A percentile compares a stretch with the other conserved stretches of the same genome.
Conservation (phyloP, 2,797 vertebrate genomes). For the Telmatherina bonti region DNA sequence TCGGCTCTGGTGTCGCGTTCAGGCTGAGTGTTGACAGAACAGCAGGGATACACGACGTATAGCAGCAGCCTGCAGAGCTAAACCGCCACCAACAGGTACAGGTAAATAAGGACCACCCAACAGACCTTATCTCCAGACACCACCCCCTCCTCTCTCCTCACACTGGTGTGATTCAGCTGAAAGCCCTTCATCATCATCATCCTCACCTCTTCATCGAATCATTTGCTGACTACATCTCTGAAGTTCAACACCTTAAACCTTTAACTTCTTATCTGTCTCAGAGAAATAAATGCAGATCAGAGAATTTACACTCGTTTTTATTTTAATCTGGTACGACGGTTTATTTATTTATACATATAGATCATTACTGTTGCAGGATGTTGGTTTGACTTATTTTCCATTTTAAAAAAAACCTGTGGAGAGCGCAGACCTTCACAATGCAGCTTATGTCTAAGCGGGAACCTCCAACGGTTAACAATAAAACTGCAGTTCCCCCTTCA, state of each 20-base stretch:
- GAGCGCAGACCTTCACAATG: too few species aligned
- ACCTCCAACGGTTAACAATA: too few species aligned
- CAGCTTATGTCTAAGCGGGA: too few species aligned
- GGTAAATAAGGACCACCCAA: slow-evolving; percentile 73
- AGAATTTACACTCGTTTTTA: not conserved
- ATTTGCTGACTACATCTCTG: not conserved
- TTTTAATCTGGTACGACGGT: too few species aligned
- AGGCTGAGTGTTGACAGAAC: slow-evolving; percentile 64
- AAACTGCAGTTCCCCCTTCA: too few species aligned
- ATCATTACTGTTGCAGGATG: too few species aligned
- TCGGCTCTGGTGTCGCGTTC: slow-evolving; percentile 32
- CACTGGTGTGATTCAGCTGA: slow-evolving; percentile 21
- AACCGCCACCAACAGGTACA: slow-evolving; percentile 64
- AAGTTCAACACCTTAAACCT: not conserved
- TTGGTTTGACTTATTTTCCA: too few species aligned
- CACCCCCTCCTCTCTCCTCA: not conserved
- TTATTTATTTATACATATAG: too few species aligned
- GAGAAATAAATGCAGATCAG: slow-evolving; percentile 1
- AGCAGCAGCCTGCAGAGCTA: slow-evolving; percentile 51
- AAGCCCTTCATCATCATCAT: not conserved
- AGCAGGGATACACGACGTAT: slow-evolving; percentile 43
- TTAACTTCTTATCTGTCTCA: not conserved
- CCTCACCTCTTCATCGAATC: not conserved
- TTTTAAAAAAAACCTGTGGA: too few species aligned
- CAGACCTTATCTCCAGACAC: slow-evolving; percentile 45